A percentile compares a stretch with the other conserved stretches of the same genome.
Conservation (phyloP, 2,888 invertebrate species). For the Tineola bisselliella region DNA sequence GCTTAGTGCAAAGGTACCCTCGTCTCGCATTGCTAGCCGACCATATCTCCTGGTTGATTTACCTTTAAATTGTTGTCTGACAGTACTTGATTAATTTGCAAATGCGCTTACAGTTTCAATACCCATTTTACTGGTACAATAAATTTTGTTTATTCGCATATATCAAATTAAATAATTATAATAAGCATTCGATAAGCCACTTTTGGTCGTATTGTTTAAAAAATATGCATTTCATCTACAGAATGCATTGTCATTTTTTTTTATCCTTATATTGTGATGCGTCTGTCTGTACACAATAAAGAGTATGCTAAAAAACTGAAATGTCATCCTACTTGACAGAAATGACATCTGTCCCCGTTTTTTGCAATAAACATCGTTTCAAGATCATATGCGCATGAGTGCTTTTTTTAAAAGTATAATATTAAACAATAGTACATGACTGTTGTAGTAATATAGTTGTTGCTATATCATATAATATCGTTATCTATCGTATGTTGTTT, state of each 20-base stretch:
- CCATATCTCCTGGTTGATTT: neutral
- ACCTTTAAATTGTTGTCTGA: neutral
- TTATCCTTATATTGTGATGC: neutral
- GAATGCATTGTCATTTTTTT: neutral
- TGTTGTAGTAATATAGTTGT: too few relatives aligned
- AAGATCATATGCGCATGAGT: neutral
- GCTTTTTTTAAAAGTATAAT: neutral
- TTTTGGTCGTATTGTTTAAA: neutral
- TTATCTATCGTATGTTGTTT: too few relatives aligned
- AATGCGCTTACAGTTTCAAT: too few relatives aligned
- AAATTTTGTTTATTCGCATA: too few relatives aligned
- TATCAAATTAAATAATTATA: too few relatives aligned
- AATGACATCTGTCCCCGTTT: neutral
- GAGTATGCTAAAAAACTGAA: neutral
- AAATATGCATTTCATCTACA: neutral
- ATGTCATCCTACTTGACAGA: conserved; percentile 1
- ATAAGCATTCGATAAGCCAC: too few relatives aligned
- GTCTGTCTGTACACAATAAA: neutral
- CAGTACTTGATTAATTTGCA: too few relatives aligned
- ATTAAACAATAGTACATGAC: neutral
- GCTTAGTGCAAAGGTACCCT: neutral
- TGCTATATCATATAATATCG: too few relatives aligned
- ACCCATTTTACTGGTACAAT: too few relatives aligned
- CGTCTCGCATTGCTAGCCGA: conserved; percentile 5
- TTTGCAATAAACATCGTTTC: neutral